Percentiles rank a stretch among this genome's conserved stretches.
Evolutionary conservation across 1,140 invertebrate genomes (phyloP).

Genomic region (Saccostrea cuccullata): DNA sequence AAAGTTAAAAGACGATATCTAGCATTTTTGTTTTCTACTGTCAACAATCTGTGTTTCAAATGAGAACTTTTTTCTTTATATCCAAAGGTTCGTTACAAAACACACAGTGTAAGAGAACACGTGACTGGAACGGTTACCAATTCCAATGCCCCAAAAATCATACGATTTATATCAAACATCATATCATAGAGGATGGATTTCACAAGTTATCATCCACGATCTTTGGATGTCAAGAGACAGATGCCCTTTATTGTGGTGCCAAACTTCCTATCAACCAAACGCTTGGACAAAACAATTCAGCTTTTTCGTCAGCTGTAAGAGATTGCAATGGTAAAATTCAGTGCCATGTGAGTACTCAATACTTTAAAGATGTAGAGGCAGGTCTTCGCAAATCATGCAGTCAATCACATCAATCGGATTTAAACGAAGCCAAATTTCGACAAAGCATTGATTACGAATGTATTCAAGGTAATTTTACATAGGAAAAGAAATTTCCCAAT

Average conservation of each 20-base stretch:
- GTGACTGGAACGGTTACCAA: background rate
- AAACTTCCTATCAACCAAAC: background rate
- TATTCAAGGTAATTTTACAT: constrained; percentile 10
- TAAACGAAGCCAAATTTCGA: background rate
- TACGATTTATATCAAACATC: constrained; percentile 14
- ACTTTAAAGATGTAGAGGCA: background rate
- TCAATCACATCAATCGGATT: background rate
- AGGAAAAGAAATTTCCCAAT: background rate
- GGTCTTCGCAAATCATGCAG: background rate
- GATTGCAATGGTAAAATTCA: background rate
- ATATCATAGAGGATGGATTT: background rate
- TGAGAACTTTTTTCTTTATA: background rate
- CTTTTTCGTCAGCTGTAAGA: background rate
- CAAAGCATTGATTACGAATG: constrained; percentile 14
- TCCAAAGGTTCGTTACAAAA: background rate
- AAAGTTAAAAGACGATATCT: too few species aligned
- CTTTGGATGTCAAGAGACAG: background rate
- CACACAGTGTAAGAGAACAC: background rate
- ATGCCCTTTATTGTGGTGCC: background rate
- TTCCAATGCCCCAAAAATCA: background rate
- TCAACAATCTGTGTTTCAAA: background rate
- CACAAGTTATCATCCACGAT: background rate
- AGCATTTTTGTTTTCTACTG: too few species aligned
- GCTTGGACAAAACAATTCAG: background rate
- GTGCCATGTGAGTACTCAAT: background rate